Evolutionary conservation across 2,113 vertebrate genomes (phyloP), one percentile per base, ranked within the genome.

Genomic region (Cavia aperea): DNA sequence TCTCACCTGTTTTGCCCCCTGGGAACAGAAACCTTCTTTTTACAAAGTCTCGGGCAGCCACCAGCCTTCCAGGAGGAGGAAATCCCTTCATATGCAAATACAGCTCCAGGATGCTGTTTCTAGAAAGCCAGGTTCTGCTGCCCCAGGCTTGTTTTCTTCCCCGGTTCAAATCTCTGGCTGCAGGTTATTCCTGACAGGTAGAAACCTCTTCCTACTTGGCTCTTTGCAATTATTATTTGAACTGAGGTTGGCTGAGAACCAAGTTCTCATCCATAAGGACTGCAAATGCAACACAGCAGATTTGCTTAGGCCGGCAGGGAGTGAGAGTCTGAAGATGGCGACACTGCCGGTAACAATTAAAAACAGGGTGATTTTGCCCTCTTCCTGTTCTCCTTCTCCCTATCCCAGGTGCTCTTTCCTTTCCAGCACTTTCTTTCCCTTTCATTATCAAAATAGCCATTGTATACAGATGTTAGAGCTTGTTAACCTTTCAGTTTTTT

Each of bases 221-320:
- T 82, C 29, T 70, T 72, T 68, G 73, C 36, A 84, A 56, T 58
- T 73, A 54, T 54, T 90, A 7, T 16, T 39, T 43, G 90, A 77
- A 29, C 13, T n/a, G 79, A 83, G 54, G 2, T 39, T 60, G 58
- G 39, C 5, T 92, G 65, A 46, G 31, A 96, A 83, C 54, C 33
- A 62, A 11, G 81, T 60, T 87, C 68, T 65, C 93, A 26, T 79
- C 82, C 62, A 77, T 87, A 82, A 91, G 63, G 56, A 24, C 92
- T 33, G 89, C 81, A 58, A 88, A 63, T 26, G 81, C 94, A n/a
- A 81, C 54, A 60, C 66, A 46, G 60, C 60, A 73, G 54, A 49
- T 63, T 39, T n/a, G 72, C 62, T 43, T 43, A 94, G 91, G 91
- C 95, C 93, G 93, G 36, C 78, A 39, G 77, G 54, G 85, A 65